Conservation (phyloP, 2,888 invertebrate species). For the Apodemia zela region DNA sequence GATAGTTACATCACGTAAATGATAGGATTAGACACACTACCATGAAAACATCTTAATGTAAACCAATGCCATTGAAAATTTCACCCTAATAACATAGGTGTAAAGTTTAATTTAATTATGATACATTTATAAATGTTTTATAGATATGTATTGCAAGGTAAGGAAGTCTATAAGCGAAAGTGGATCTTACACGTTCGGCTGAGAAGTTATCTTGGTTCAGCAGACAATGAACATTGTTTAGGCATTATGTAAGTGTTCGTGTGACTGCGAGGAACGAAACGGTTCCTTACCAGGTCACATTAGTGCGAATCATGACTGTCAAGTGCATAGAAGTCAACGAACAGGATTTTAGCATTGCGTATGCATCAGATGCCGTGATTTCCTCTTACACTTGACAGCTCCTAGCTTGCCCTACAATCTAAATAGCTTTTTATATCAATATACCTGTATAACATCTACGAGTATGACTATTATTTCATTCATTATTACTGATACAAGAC, state of each 20-base stretch:
- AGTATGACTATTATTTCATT: neutral
- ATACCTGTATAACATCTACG: neutral
- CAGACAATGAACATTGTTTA: constrained; percentile 54
- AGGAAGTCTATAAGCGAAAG: constrained; percentile 56
- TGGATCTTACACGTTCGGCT: constrained; percentile 51
- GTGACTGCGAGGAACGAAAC: constrained; percentile 63
- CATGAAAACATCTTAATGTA: constrained; percentile 41
- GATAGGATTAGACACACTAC: constrained; percentile 46
- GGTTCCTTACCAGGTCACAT: constrained; percentile 73
- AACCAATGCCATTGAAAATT: constrained; percentile 34
- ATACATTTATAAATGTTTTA: constrained; percentile 43
- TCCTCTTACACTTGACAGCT: constrained; percentile 58
- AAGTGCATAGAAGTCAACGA: constrained; percentile 73
- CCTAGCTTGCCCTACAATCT: constrained; percentile 39
- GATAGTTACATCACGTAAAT: constrained; percentile 71
- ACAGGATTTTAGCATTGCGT: constrained; percentile 69
- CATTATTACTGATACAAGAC: no score
- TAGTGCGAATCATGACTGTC: constrained; percentile 69
- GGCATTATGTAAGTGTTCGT: constrained; percentile 70
- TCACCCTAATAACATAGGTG: constrained; percentile 33
- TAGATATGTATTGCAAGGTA: constrained; percentile 44
- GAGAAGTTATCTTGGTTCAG: constrained; percentile 55
- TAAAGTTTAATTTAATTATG: constrained; percentile 25
- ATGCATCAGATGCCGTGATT: constrained; percentile 72
- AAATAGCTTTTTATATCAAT: neutral